phyloP scores from a whole-genome alignment of 2,797 vertebrate species.

The Lepus oiostolus region DNA sequence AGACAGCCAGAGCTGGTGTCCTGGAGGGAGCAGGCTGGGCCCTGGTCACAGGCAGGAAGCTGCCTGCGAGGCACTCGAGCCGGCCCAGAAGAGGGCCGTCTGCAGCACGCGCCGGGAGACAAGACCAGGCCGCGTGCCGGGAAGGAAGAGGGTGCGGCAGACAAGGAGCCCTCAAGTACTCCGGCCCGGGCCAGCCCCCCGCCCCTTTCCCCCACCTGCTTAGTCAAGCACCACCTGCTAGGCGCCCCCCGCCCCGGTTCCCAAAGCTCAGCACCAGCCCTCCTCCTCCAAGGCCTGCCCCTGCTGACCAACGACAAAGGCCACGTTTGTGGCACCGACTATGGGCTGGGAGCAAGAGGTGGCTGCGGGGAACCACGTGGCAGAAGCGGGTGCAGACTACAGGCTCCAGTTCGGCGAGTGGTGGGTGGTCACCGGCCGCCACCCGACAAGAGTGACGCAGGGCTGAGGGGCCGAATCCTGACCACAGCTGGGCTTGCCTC shows the following conservation, averaged over 20 bases:
- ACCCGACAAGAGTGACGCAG: neutral
- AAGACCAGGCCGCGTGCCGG: neutral
- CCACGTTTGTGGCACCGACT: neutral
- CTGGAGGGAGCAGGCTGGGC: too few relatives aligned
- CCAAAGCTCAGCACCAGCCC: neutral
- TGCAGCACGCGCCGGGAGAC: neutral
- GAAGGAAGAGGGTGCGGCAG: fast-evolving
- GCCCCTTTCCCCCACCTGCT: neutral
- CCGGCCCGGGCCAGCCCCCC: neutral
- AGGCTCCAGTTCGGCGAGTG: neutral
- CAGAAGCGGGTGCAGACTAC: too few relatives aligned
- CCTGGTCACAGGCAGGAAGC: too few relatives aligned
- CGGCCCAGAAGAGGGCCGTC: neutral
- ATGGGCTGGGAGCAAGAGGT: too few relatives aligned
- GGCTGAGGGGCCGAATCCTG: neutral
- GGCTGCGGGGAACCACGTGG: too few relatives aligned
- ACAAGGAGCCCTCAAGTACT: too few relatives aligned
- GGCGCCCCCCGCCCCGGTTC: too few relatives aligned
- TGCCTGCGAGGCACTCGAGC: too few relatives aligned
- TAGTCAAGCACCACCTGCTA: neutral
- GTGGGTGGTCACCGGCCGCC: neutral
- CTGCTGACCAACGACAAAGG: neutral
- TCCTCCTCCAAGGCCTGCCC: too few relatives aligned
- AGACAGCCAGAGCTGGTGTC: too few relatives aligned
- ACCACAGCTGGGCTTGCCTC: neutral